phyloP scores from a whole-genome alignment of 1,140 invertebrate genomes.

The Drosophila burlai region DNA sequence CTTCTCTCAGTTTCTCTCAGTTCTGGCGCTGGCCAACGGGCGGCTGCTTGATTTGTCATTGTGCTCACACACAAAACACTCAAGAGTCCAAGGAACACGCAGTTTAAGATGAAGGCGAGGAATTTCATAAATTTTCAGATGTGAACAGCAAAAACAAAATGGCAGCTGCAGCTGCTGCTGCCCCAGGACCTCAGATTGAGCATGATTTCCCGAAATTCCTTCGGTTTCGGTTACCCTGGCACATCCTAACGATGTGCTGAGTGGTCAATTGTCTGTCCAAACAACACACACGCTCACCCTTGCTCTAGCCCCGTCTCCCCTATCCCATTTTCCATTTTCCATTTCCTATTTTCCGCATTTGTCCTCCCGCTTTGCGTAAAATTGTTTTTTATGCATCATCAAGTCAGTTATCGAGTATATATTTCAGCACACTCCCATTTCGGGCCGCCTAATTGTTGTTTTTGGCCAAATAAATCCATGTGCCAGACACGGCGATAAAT shows the following conservation, averaged over 20 bases:
- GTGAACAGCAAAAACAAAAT: slow-evolving; percentile 44
- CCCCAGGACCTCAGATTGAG: slow-evolving; percentile 1
- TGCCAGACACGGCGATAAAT: slow-evolving; percentile 37
- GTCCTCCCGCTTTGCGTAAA: slow-evolving; percentile 30
- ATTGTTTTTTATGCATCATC: slow-evolving; percentile 63
- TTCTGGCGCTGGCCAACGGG: not conserved
- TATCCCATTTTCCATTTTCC: not conserved
- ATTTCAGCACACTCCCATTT: slow-evolving; percentile 22
- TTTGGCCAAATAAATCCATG: slow-evolving; percentile 42
- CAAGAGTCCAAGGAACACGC: slow-evolving; percentile 20
- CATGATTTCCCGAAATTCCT: slow-evolving; percentile 5
- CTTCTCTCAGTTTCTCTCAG: not conserved
- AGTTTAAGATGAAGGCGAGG: slow-evolving; percentile 16
- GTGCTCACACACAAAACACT: slow-evolving; percentile 26
- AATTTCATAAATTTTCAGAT: slow-evolving; percentile 54
- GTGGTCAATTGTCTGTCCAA: slow-evolving; percentile 52
- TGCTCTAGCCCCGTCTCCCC: too few species aligned
- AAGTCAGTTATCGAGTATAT: slow-evolving; percentile 33
- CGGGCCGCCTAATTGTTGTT: slow-evolving; percentile 38
- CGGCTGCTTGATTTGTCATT: slow-evolving; percentile 10
- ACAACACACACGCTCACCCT: not conserved
- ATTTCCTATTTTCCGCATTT: not conserved
- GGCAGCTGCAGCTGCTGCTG: slow-evolving; percentile 42
- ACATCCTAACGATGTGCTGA: slow-evolving; percentile 59
- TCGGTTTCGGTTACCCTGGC: slow-evolving; percentile 13